Evolutionary conservation across 2,888 invertebrate species (phyloP).

Genomic region (Petrolisthes manimaculis): DNA sequence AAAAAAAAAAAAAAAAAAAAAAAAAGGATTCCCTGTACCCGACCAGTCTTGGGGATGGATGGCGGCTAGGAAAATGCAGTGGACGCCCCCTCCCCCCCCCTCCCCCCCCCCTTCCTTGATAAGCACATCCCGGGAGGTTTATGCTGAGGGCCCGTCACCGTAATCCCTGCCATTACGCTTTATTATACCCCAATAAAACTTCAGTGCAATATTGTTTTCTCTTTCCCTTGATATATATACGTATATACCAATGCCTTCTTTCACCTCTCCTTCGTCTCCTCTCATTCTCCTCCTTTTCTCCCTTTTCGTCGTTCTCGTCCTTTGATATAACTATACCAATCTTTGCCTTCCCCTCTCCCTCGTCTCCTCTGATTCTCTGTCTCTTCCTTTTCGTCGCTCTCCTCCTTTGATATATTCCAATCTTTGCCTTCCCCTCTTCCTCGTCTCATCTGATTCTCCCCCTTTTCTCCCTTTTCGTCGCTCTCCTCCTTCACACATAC

Average conservation of each 20-base stretch:
- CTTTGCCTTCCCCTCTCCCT: not conserved
- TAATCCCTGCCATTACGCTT: constrained; percentile 1
- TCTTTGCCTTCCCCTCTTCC: not conserved
- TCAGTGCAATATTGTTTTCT: not conserved
- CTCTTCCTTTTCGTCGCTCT: not conserved
- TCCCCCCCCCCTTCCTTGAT: too few relatives aligned
- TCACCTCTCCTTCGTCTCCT: not conserved
- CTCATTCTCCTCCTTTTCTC: not conserved
- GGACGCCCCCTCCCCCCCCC: not conserved
- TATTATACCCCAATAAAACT: constrained; percentile 8
- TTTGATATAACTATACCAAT: not conserved
- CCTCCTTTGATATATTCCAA: not conserved
- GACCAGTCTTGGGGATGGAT: too few relatives aligned
- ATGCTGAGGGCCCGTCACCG: not conserved
- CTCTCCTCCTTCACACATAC: too few relatives aligned
- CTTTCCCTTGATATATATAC: not conserved
- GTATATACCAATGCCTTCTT: too few relatives aligned
- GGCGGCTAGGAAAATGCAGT: too few relatives aligned
- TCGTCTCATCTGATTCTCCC: not conserved
- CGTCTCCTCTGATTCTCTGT: not conserved
- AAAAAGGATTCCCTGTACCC: too few relatives aligned
- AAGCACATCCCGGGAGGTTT: not conserved
- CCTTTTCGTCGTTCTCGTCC: not conserved
- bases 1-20: not conserved
- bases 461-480: not conserved